phyloP scores from a whole-genome alignment of 2,113 vertebrate species.

The Harpagus bidentatus region DNA sequence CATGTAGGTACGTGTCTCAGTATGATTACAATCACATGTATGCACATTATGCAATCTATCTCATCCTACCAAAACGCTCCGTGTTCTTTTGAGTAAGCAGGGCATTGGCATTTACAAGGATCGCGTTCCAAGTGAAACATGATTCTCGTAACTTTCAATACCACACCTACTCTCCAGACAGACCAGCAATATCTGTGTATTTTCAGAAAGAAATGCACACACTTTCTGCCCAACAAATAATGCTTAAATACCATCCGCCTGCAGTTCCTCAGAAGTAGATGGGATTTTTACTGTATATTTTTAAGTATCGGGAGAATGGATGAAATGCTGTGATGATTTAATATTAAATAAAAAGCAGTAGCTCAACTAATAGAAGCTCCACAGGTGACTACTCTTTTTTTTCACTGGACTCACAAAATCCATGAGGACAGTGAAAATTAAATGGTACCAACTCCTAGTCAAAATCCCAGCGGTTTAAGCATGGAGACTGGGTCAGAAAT shows the following conservation, averaged over 20 bases:
- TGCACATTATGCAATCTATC: conserved; percentile 17
- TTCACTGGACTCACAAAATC: background rate
- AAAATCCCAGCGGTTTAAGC: background rate
- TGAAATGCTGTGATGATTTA: background rate
- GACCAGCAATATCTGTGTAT: background rate
- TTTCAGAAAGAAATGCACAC: background rate
- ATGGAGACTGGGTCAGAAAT: background rate
- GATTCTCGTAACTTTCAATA: background rate
- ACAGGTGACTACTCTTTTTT: background rate
- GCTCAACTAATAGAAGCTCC: background rate
- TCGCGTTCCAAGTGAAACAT: conserved; percentile 24
- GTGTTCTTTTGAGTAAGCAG: conserved; percentile 27
- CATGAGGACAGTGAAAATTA: background rate
- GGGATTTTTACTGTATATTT: background rate
- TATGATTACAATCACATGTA: conserved; percentile 32
- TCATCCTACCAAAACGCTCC: background rate
- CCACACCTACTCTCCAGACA: conserved; percentile 31
- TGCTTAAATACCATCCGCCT: background rate
- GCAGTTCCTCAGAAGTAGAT: background rate
- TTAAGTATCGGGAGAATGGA: background rate
- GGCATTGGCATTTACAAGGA: conserved; percentile 16
- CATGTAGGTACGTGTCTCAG: conserved; percentile 35
- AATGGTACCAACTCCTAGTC: background rate
- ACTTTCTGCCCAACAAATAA: background rate
- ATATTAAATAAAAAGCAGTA: background rate